A percentile compares a stretch with the other conserved stretches of the same genome.
Evolutionary conservation across 2,888 invertebrate species (phyloP).

Genomic region (Nemapogon koenigi): DNA sequence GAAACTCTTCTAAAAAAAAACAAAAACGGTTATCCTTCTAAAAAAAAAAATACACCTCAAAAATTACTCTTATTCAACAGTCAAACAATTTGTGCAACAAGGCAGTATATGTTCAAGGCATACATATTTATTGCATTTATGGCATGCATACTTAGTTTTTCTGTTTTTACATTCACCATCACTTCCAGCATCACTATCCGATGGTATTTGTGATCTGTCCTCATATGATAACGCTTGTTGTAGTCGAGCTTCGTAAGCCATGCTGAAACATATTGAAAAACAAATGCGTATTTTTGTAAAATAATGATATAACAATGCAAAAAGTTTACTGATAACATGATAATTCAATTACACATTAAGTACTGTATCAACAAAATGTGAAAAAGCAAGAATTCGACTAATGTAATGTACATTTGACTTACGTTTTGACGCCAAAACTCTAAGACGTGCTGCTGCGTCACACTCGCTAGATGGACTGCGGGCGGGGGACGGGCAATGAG

Average conservation of each 20-base stretch:
- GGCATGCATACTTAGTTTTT: no score
- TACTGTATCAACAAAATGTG: not conserved
- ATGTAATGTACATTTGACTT: no score
- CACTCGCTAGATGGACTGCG: not conserved
- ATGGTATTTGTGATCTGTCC: not conserved
- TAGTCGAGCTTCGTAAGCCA: no score
- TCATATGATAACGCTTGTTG: conserved; percentile 22
- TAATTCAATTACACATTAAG: not conserved
- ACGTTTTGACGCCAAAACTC: conserved; percentile 10
- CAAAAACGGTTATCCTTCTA: no score
- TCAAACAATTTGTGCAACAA: not conserved
- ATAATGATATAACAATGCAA: not conserved
- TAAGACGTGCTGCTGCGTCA: not conserved
- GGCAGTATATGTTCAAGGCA: not conserved
- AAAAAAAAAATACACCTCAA: not conserved
- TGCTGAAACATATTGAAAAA: no score
- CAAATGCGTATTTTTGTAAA: not conserved
- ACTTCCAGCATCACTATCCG: not conserved
- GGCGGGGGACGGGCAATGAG: conserved; percentile 8
- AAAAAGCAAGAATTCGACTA: no score
- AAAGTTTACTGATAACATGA: not conserved
- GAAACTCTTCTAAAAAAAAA: no score
- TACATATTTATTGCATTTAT: not conserved
- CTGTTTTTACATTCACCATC: no score
- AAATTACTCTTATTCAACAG: not conserved